Evolutionary conservation across 2,888 invertebrate species (phyloP), one percentile per base, ranked within the genome.

Genomic region (Lochmaea crataegi): DNA sequence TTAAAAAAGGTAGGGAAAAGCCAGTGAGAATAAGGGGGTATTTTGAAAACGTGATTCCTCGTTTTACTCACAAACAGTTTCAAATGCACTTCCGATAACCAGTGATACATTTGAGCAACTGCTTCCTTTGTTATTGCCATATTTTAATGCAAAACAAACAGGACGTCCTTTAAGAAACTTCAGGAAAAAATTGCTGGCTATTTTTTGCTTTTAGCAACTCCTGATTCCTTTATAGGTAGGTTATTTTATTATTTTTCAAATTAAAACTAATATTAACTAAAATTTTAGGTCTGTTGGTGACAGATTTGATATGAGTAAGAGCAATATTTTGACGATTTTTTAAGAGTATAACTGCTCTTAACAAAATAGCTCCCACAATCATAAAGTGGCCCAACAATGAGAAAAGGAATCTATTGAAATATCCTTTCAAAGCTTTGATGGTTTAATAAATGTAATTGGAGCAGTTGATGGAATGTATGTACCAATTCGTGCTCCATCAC

Each of bases 81-180:
- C 48, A 48, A n/a, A 48, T 48, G 48, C 48, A 48, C 48, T 48
- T 48, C 48, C 48, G n/a, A 48, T 48, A 48, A 48, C 48, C n/a
- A 48, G 48, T 48, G 48, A 48, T 48, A 48, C 48, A 48, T 48
- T 48, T n/a, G 48, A 48, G n/a, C 48, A 48, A 48, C 12, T 48
- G 48, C 14, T 48, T 12, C 4, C n/a, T 48, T 48, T n/a, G 48
- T 48, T 48, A 48, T 48, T 48, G 48, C 48, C 48, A 48, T n/a
- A 48, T 48, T 48, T 48, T 48, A 48, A 48, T 48, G n/a, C 48
- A n/a, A 48, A 48, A 48, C 48, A 48, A 5, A n/a, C 48, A 48
- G 12, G n/a, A 5, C 48, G 48, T 48, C n/a, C 48, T 48, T 48
- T 48, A 48, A n/a, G 48, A 6, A 48, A 48, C 48, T 48, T n/a